phyloP scores from a whole-genome alignment of 2,888 invertebrate genomes.

The Lingula anatina region DNA sequence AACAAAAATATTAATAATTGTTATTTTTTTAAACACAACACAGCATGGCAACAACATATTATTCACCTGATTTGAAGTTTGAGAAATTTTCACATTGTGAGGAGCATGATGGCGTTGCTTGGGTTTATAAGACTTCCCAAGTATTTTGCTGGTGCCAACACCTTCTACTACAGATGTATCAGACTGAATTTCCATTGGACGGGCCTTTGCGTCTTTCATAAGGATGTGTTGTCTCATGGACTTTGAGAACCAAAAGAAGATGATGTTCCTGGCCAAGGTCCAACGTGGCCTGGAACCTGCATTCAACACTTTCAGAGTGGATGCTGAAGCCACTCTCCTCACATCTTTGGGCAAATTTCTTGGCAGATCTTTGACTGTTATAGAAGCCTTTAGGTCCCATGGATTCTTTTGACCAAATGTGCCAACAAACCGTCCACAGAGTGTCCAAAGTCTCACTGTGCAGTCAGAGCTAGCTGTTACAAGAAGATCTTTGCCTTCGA shows the following conservation, averaged over 20 bases:
- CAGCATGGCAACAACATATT: too few relatives aligned
- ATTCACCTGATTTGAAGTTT: too few relatives aligned
- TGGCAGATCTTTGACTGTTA: constrained; percentile 52
- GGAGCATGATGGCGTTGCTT: constrained; percentile 24
- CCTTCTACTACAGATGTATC: too few relatives aligned
- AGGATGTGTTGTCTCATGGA: too few relatives aligned
- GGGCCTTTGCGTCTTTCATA: too few relatives aligned
- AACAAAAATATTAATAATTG: too few relatives aligned
- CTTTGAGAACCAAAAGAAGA: constrained; percentile 7
- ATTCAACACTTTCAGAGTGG: constrained; percentile 64
- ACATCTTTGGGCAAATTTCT: constrained; percentile 70
- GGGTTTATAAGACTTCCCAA: constrained; percentile 31
- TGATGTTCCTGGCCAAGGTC: constrained; percentile 18
- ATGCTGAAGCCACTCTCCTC: constrained; percentile 67
- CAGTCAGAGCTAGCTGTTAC: constrained; percentile 67
- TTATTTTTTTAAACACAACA: too few relatives aligned
- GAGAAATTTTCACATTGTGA: too few relatives aligned
- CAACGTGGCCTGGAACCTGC: constrained; percentile 23
- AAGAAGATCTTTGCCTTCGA: constrained; percentile 64
- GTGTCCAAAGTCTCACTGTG: constrained; percentile 55
- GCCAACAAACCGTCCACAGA: constrained; percentile 57
- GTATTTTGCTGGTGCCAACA: constrained; percentile 22
- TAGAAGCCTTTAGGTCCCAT: constrained; percentile 56
- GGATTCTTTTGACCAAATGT: constrained; percentile 69
- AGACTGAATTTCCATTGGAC: too few relatives aligned